Base-by-base conservation (phyloP, 2,113 vertebrate species). In the Leucopternis melanops region DNA sequence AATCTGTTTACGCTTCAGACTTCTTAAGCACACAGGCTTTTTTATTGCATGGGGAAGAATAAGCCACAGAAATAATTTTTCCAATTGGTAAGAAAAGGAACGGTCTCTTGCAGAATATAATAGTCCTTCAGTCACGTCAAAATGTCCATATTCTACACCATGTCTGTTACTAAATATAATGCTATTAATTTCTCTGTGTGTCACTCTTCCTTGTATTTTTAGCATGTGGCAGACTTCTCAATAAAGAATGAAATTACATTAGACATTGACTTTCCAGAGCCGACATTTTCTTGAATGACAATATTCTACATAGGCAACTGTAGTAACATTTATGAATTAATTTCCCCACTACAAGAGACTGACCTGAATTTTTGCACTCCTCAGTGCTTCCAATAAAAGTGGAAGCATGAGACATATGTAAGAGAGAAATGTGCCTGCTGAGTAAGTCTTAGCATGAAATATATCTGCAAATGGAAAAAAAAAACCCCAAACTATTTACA, bases 21-120 rank as follows among this genome's bases (percentile, higher is more conserved):
- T 63, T 88, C 20, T 45, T 59, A 80, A 85, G 44, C 26, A 44
- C 0, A 0, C 1, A 0, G 6, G 0, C 2, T 0, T 4, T 31
- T 57, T 86, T 49, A 38, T 15, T 82, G 49, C 27, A 19, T 27
- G 12, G 21, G 36, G 19, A 80, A 80, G 11, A 84, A 70, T 26
- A 74, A 78, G 19, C 12, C 40, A 66, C 11, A 78, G 29, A 84
- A 84, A 65, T 25, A 45, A 21, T 62, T 84, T 67, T 96, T 81
- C 63, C 19, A 42, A 8, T 7, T 69, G n/a, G 36, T 50, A 83
- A 88, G 82, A 78, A 92, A 81, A 81, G 19, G 63, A 88, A 69
- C 23, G 8, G 25, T 75, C 54, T 92, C 27, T 79, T 81, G 23
- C 45, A 65, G 74, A 84, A n/a, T 69, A 34, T 42, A 77, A 34